Evolutionary conservation across 2,888 invertebrate genomes (phyloP), one percentile per base, ranked within the genome.

Genomic region (Drosophila neonasuta): DNA sequence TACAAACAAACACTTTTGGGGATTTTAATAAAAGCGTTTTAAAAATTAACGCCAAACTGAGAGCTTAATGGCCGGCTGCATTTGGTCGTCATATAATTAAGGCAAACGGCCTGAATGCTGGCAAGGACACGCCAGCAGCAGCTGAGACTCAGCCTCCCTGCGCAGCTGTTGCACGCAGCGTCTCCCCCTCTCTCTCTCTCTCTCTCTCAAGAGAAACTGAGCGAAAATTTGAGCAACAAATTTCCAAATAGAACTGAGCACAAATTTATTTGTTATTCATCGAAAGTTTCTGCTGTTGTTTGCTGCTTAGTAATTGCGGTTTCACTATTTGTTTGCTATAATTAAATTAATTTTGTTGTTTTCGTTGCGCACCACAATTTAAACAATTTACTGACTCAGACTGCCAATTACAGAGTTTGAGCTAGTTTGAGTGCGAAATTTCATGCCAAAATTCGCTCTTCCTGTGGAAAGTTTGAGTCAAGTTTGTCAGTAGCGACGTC

Each of bases 131-230:
- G 24, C 24, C 20, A 20, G 29, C 45, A 17, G 13, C 11, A 48
- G 54, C 45, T 42, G 41, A 61, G 66, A 48, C 58, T 15, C 34
- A 49, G 50, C 36, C 15, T 54, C 32, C 64, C 45, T 68, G 77
- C 82, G 87, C 80, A 80, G 87, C 83, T 80, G 80, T 87, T 80
- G 87, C 80, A 85, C 66, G 51, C 52, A 51, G 39, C 15, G 45
- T n/a, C 49, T 24, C 32, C 54, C 10, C 20, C 46, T 39, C 32
- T 3, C 20, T 46, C 44, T 36, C 56, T 24, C 42, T 36, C 39
- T 45, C 39, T 44, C 17, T 65, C 20, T 24, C 5, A 4, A 42
- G 30, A 17, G 32, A 34, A 34, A 34, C 34, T 55, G 71, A 67
- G 74, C 54, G 50, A 50, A 61, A 61, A 68, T 45, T 42, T 74